Conservation (phyloP, 2,113 vertebrate species). For the Lutjanus erythropterus region DNA sequence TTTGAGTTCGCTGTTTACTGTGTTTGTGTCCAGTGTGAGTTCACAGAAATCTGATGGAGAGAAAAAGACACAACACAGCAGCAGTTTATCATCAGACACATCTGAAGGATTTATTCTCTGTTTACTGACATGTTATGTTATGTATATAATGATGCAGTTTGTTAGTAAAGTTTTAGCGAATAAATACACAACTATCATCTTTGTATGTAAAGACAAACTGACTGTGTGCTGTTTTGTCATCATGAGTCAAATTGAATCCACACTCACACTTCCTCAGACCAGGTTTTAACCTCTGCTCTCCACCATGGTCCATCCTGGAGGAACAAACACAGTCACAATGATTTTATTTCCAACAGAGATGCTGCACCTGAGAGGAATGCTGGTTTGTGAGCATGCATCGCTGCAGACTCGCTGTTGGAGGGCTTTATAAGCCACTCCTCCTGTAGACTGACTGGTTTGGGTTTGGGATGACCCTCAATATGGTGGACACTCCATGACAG, state of each 20-base stretch:
- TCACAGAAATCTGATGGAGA: slow-evolving; percentile 19
- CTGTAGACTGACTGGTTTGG: too few species aligned
- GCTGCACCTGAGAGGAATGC: too few species aligned
- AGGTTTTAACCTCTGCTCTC: not conserved
- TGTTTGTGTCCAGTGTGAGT: slow-evolving; percentile 16
- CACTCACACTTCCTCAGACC: not conserved
- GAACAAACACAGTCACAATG: too few species aligned
- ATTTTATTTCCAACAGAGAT: too few species aligned
- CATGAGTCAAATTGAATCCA: not conserved
- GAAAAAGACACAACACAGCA: not conserved
- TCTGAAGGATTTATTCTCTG: not conserved
- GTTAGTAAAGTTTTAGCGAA: not conserved
- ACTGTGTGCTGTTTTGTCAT: too few species aligned
- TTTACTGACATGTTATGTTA: not conserved
- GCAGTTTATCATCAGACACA: not conserved
- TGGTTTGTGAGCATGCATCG: too few species aligned
- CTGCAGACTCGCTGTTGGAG: too few species aligned
- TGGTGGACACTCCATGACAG: too few species aligned
- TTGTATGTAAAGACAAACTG: not conserved
- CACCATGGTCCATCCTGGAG: too few species aligned
- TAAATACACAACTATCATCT: not conserved
- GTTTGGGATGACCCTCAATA: too few species aligned
- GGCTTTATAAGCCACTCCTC: too few species aligned
- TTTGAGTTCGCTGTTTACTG: not conserved
- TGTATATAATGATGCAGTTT: not conserved